phyloP scores from a whole-genome alignment of 1,140 invertebrate species.

The Bicyclus anynana region DNA sequence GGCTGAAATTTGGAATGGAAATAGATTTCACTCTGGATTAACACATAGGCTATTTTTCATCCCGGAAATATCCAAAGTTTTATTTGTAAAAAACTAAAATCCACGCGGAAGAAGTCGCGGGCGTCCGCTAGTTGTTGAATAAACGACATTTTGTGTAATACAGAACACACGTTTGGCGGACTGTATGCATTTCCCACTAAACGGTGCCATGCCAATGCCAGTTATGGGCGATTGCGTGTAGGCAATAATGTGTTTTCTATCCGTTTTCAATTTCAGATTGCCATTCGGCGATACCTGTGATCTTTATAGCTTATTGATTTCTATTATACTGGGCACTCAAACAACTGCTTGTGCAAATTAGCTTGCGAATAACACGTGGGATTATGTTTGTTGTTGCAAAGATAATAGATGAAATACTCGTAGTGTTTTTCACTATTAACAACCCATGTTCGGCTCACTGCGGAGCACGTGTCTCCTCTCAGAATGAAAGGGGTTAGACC shows the following conservation, averaged over 20 bases:
- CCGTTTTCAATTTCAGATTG: constrained; percentile 6
- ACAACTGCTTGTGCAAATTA: constrained; percentile 1
- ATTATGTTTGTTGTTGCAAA: neutral
- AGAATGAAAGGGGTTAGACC: too few species aligned
- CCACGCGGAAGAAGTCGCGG: too few species aligned
- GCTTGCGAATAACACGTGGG: neutral
- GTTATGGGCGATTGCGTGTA: constrained; percentile 1
- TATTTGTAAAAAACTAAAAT: too few species aligned
- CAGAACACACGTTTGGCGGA: neutral
- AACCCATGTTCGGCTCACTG: too few species aligned
- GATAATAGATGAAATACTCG: neutral
- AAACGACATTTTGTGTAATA: too few species aligned
- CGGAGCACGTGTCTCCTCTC: too few species aligned
- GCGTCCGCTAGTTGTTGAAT: too few species aligned
- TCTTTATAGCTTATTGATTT: constrained; percentile 5
- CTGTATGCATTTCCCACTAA: neutral
- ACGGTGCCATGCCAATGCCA: neutral
- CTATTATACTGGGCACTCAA: neutral
- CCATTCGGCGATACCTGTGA: neutral
- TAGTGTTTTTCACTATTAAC: too few species aligned
- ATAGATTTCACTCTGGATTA: too few species aligned
- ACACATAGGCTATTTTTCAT: too few species aligned
- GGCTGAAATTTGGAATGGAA: too few species aligned
- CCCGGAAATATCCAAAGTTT: too few species aligned
- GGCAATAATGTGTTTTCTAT: constrained; percentile 5